Percentiles rank a stretch among this genome's conserved stretches.
Conservation (phyloP, 2,888 invertebrate genomes). For the Dynastes grantii region DNA sequence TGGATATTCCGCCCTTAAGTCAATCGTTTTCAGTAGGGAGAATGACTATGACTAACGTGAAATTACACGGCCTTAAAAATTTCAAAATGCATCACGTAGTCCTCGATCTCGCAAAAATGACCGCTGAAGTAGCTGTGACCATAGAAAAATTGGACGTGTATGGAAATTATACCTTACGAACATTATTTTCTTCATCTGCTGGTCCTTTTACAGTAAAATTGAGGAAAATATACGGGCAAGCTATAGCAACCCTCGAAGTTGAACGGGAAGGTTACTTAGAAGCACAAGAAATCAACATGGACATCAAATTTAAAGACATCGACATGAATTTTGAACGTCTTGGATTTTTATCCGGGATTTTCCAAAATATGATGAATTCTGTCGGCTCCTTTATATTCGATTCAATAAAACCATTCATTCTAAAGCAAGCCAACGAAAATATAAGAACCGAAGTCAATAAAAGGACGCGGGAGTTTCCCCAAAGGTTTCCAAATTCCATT, state of each 20-base stretch:
- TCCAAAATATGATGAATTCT: constrained; percentile 82
- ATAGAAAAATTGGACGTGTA: constrained; percentile 81
- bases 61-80: constrained; percentile 84
- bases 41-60: constrained; percentile 81
- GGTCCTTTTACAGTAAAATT: constrained; percentile 88
- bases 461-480: constrained; percentile 73
- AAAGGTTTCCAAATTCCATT: constrained; percentile 88
- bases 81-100: constrained; percentile 82
- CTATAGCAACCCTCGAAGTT: constrained; percentile 80
- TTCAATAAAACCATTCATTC: constrained; percentile 88
- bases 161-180: constrained; percentile 82
- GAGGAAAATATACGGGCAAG: constrained; percentile 79
- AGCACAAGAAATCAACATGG: constrained; percentile 85
- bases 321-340: constrained; percentile 88
- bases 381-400: constrained; percentile 88
- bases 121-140: constrained; percentile 81
- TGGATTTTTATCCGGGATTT: constrained; percentile 81
- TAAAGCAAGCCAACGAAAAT: constrained; percentile 84
- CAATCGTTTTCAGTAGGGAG: constrained; percentile 81
- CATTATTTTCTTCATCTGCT: constrained; percentile 79
- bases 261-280: constrained; percentile 83
- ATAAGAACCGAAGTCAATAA: constrained; percentile 84
- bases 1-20: constrained; percentile 83
- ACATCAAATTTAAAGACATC: constrained; percentile 83
- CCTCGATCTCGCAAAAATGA: constrained; percentile 83